Evolutionary conservation across 1,140 invertebrate species (phyloP).

Genomic region (Drosophila guanche): DNA sequence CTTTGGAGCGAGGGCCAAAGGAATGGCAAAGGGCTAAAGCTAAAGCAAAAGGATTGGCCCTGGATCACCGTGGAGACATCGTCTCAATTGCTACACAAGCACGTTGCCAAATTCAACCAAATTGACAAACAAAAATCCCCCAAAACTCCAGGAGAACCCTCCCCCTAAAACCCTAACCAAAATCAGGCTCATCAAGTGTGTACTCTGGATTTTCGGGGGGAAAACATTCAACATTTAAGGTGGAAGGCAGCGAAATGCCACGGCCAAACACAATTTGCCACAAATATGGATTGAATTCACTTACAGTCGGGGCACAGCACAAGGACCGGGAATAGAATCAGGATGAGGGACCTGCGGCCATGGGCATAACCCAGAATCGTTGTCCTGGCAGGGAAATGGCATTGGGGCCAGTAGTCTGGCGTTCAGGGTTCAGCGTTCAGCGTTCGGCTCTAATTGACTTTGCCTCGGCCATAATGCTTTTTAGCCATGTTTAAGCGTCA

Average conservation of each 20-base stretch:
- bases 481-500: conserved; percentile 70
- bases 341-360: too few species aligned
- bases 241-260: conserved; percentile 48
- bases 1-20: conserved; percentile 14
- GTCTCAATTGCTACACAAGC: conserved; percentile 44
- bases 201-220: conserved; percentile 9
- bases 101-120: conserved; percentile 60
- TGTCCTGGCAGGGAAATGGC: conserved; percentile 25
- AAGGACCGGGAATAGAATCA: too few species aligned
- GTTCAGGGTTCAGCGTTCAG: background rate
- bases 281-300: conserved; percentile 63
- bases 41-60: conserved; percentile 35
- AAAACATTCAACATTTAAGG: conserved; percentile 24
- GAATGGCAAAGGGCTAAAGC: background rate
- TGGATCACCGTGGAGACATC: conserved; percentile 54
- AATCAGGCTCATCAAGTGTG: conserved; percentile 54
- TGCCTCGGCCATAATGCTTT: conserved; percentile 65
- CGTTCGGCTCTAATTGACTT: conserved; percentile 69
- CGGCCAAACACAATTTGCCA: conserved; percentile 67
- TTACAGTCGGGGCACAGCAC: conserved; percentile 26
- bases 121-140: conserved; percentile 69
- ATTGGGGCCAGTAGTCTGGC: background rate
- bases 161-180: conserved; percentile 7
- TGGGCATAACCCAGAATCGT: conserved; percentile 10
- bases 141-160: background rate